A percentile compares a stretch with the other conserved stretches of the same genome.
Evolutionary conservation across 2,888 invertebrate genomes (phyloP).

Genomic region (Phyllotreta cruciferae): DNA sequence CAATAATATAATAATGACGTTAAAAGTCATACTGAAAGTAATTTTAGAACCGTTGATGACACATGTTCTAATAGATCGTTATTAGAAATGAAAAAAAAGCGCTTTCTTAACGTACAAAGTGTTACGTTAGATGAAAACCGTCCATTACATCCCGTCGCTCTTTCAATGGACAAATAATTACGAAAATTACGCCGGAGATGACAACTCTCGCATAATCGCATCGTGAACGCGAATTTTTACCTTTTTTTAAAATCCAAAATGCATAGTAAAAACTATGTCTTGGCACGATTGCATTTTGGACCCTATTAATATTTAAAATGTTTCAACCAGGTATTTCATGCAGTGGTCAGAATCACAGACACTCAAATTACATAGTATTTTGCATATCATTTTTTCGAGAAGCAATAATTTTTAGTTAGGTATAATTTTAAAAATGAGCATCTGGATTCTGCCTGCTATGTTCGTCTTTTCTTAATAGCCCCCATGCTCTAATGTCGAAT

Average conservation of each 20-base stretch:
- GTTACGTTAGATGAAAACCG: constrained; percentile 18
- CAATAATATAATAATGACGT: constrained; percentile 38
- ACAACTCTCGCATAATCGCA: background rate
- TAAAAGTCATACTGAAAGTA: constrained; percentile 38
- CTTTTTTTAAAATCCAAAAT: constrained; percentile 42
- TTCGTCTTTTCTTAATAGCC: constrained; percentile 52
- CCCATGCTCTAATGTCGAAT: constrained; percentile 51
- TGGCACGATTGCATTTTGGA: constrained; percentile 58
- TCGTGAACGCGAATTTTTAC: background rate
- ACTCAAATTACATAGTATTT: constrained; percentile 59
- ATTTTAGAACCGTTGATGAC: constrained; percentile 40
- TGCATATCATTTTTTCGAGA: constrained; percentile 60
- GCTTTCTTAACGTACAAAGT: constrained; percentile 31
- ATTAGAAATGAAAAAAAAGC: constrained; percentile 35
- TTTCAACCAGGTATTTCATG: constrained; percentile 53
- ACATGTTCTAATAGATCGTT: constrained; percentile 40
- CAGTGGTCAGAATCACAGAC: constrained; percentile 59
- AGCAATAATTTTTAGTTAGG: constrained; percentile 58
- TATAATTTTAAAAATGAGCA: constrained; percentile 58
- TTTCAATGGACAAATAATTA: constrained; percentile 27
- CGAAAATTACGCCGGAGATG: constrained; percentile 3
- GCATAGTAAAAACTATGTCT: constrained; percentile 53
- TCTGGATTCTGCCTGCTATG: constrained; percentile 40
- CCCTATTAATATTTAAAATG: constrained; percentile 58
- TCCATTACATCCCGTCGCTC: constrained; percentile 44